Conservation (phyloP, 2,797 vertebrate species). For the Danionella dracula region DNA sequence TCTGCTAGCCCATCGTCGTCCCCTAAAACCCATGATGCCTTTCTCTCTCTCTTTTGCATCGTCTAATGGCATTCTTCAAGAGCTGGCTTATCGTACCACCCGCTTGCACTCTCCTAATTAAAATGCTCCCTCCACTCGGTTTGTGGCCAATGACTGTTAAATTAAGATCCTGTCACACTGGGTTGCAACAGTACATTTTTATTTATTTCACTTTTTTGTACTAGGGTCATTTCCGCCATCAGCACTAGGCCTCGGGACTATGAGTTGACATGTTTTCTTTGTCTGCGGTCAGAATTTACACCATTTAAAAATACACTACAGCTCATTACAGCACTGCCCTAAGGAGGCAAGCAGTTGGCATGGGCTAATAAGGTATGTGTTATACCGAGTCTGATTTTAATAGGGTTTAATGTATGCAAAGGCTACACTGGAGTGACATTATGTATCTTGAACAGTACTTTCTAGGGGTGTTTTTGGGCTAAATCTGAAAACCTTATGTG, state of each 20-base stretch:
- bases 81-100: conserved; percentile 40
- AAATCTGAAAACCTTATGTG: not conserved
- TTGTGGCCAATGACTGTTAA: conserved; percentile 54
- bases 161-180: conserved; percentile 53
- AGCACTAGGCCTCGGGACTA: conserved; percentile 16
- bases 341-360: conserved; percentile 38
- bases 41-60: conserved; percentile 35
- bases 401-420: conserved; percentile 50
- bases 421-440: conserved; percentile 41
- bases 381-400: conserved; percentile 48
- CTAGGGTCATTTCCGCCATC: not conserved
- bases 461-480: not conserved
- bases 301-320: conserved; percentile 47
- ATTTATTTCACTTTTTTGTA: conserved; percentile 21
- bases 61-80: conserved; percentile 46
- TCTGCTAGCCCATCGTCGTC: conserved; percentile 26
- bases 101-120: conserved; percentile 62
- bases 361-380: conserved; percentile 50
- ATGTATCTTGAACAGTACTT: conserved; percentile 35
- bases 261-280: conserved; percentile 37
- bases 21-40: conserved; percentile 33
- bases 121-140: conserved; percentile 51
- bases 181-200: conserved; percentile 12
- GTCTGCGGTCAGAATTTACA: conserved; percentile 43
- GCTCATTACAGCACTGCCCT: conserved; percentile 47